Evolutionary conservation across 2,797 vertebrate genomes (phyloP).

Genomic region (Margarornis squamiger): DNA sequence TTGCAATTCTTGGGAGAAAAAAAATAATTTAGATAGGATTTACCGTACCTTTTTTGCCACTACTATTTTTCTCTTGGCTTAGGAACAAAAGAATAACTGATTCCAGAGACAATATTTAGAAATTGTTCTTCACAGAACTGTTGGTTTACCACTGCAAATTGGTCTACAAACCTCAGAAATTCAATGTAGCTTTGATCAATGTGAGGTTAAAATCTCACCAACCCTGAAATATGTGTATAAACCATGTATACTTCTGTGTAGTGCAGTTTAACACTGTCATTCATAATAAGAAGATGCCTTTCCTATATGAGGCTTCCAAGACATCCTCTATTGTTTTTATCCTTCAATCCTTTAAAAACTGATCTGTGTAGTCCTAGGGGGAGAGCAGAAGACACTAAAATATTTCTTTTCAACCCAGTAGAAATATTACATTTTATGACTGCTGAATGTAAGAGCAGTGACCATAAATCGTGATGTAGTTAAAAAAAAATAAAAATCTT

Average conservation of each 20-base stretch:
- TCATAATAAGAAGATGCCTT: neutral
- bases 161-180: neutral
- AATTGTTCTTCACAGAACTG: neutral
- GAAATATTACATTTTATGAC: neutral
- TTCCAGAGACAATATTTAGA: conserved; percentile 17
- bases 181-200: neutral
- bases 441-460: neutral
- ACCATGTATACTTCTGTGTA: neutral
- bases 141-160: neutral
- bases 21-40: neutral
- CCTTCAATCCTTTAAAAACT: neutral
- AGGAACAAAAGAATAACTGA: neutral
- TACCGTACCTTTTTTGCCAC: neutral
- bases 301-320: neutral
- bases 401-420: neutral
- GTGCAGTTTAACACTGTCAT: neutral
- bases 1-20: neutral
- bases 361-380: neutral
- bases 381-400: neutral
- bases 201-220: neutral
- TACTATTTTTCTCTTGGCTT: neutral
- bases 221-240: neutral
- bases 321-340: neutral
- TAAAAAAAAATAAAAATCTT: neutral
- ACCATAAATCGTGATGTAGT: neutral